phyloP scores from a whole-genome alignment of 2,888 invertebrate species.

The Leptogaster cylindrica region DNA sequence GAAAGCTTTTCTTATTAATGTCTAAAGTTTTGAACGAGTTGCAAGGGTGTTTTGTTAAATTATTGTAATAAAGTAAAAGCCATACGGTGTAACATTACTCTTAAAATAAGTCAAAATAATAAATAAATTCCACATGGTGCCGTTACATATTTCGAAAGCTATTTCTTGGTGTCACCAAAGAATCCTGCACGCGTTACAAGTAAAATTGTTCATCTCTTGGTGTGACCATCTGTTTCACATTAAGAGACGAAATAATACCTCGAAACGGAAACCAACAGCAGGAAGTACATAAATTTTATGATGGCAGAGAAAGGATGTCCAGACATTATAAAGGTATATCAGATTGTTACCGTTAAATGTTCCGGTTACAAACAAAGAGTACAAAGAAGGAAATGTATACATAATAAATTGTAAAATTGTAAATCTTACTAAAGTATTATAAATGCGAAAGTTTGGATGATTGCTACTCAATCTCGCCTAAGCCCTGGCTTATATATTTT shows the following conservation, averaged over 20 bases:
- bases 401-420: too few species aligned
- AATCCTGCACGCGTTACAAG: not conserved
- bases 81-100: constrained; percentile 32
- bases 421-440: too few species aligned
- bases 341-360: too few species aligned
- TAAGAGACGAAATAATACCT: constrained; percentile 34
- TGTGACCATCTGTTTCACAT: constrained; percentile 35
- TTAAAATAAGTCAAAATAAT: constrained; percentile 32
- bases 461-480: too few species aligned
- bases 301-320: constrained; percentile 26
- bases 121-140: constrained; percentile 36
- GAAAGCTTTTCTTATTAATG: constrained; percentile 17
- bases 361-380: too few species aligned
- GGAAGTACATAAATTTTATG: constrained; percentile 22
- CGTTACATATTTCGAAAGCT: constrained; percentile 6
- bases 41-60: constrained; percentile 23
- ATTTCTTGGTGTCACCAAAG: constrained; percentile 2
- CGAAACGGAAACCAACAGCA: not conserved
- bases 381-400: too few species aligned
- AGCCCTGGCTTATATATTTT: too few species aligned
- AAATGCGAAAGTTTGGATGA: too few species aligned
- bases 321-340: constrained; percentile 24
- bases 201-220: constrained; percentile 1
- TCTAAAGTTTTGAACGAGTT: constrained; percentile 8
- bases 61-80: constrained; percentile 28